Conservation (phyloP, 2,797 vertebrate species). For the Threskiornis aethiopicus region DNA sequence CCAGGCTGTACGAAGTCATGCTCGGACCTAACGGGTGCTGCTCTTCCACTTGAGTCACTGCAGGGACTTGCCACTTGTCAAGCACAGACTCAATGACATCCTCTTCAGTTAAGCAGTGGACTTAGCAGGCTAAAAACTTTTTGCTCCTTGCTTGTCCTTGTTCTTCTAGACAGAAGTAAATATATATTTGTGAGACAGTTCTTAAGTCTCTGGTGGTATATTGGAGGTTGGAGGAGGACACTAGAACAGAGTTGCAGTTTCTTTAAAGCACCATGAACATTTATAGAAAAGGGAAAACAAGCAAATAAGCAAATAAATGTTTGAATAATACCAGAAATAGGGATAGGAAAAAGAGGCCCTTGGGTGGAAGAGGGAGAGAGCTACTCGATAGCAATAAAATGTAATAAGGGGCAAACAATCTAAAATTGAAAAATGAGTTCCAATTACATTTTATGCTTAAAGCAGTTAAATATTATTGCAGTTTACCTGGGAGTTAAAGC, state of each 20-base stretch:
- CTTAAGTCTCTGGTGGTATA: background rate
- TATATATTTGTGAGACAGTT: background rate
- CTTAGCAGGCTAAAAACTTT: background rate
- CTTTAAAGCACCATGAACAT: background rate
- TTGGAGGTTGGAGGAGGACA: background rate
- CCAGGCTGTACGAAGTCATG: background rate
- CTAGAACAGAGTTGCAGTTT: background rate
- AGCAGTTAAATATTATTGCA: conserved; percentile 28
- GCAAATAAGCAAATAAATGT: background rate
- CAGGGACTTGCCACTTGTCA: background rate
- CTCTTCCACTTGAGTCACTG: background rate
- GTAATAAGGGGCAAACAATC: background rate
- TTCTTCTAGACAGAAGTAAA: background rate
- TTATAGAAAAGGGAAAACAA: background rate
- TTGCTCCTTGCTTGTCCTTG: background rate
- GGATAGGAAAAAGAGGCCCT: background rate
- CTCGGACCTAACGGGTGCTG: background rate
- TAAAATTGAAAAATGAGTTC: conserved; percentile 16
- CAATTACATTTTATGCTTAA: conserved; percentile 40
- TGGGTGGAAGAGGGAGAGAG: background rate
- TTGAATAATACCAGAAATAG: conserved; percentile 3
- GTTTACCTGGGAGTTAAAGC: background rate
- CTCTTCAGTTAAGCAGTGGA: background rate
- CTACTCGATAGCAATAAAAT: background rate
- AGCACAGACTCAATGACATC: background rate